Evolutionary conservation across 2,888 invertebrate genomes (phyloP).

Genomic region (Eurytoma californica): DNA sequence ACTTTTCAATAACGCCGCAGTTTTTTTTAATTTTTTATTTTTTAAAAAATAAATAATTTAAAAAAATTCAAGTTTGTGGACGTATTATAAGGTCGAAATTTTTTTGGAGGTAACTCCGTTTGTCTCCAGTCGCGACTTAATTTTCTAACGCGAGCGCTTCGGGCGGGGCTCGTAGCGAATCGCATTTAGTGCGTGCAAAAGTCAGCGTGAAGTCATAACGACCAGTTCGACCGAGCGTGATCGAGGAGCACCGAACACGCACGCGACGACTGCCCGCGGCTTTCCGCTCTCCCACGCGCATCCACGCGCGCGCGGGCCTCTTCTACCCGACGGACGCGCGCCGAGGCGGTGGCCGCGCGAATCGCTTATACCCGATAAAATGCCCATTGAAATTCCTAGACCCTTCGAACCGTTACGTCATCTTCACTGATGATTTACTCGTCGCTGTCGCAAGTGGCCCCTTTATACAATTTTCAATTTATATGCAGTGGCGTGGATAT

Average conservation of each 20-base stretch:
- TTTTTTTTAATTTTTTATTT: too few relatives aligned
- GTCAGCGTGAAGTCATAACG: conserved; percentile 73
- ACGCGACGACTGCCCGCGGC: conserved; percentile 64
- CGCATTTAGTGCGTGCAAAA: conserved; percentile 67
- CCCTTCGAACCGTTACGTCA: neutral
- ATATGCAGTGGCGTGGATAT: too few relatives aligned
- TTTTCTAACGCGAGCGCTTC: conserved; percentile 56
- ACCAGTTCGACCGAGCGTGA: conserved; percentile 66
- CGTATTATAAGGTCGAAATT: too few relatives aligned
- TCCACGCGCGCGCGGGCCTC: conserved; percentile 2
- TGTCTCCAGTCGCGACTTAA: neutral
- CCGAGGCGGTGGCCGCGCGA: neutral
- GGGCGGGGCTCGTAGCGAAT: conserved; percentile 69
- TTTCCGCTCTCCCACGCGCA: conserved; percentile 57
- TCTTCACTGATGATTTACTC: too few relatives aligned
- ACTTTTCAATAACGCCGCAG: too few relatives aligned
- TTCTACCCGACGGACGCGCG: neutral
- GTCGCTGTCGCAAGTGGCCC: too few relatives aligned
- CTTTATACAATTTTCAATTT: too few relatives aligned
- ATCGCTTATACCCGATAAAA: neutral
- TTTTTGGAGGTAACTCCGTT: too few relatives aligned
- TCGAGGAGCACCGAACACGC: conserved; percentile 63
- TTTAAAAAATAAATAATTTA: too few relatives aligned
- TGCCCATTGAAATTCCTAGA: neutral
- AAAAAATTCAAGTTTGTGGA: too few relatives aligned